Percentiles rank a stretch among this genome's conserved stretches.
phyloP scores from a whole-genome alignment of 53 echinoderm and acorn worm genomes.

The Arbacia lixula region DNA sequence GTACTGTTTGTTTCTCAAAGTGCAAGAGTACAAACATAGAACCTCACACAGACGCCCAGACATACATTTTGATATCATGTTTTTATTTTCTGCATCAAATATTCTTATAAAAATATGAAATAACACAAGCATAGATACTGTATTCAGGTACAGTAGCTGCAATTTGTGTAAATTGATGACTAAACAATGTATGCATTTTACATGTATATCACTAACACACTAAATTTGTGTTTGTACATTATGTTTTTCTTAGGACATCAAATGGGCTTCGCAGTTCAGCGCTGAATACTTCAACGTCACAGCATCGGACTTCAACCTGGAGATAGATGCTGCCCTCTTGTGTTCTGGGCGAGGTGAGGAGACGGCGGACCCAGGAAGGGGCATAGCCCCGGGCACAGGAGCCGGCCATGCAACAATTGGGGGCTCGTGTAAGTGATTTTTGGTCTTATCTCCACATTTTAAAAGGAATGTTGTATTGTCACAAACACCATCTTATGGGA shows the following conservation, averaged over 20 bases:
- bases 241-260: conserved; percentile 72
- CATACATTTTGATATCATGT: no score
- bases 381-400: conserved; percentile 62
- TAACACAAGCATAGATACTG: background rate
- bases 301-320: conserved; percentile 82
- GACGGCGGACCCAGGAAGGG: conserved; percentile 70
- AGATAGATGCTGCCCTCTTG: conserved; percentile 71
- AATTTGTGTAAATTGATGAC: no score
- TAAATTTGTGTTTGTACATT: background rate
- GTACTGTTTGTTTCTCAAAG: no score
- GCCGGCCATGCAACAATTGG: conserved; percentile 87
- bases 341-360: conserved; percentile 80
- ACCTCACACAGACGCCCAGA: no score
- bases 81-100: no score
- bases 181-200: background rate
- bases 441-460: background rate
- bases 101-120: no score
- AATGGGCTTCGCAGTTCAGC: conserved; percentile 82
- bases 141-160: background rate
- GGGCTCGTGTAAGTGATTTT: conserved; percentile 68
- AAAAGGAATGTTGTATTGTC: conserved; percentile 4
- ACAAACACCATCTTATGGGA: no score
- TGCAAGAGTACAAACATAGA: no score
- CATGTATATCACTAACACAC: background rate
- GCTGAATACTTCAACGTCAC: conserved; percentile 89